Base-by-base conservation (phyloP, 2,888 invertebrate genomes). In the Troglohyphantes excavatus region DNA sequence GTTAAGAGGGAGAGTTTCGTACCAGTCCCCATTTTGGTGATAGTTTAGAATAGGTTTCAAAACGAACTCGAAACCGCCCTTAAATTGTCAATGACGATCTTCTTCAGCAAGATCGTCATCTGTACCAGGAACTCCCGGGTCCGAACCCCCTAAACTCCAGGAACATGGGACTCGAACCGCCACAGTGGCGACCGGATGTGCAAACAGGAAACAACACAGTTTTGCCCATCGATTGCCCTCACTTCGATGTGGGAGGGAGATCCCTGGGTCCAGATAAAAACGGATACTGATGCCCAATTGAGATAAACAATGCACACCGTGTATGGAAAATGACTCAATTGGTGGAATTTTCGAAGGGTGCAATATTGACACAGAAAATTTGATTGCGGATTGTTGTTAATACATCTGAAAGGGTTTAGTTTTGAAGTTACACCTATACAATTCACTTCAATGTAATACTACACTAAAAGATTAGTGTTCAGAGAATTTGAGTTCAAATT, bases 161-260 rank as follows among this genome's bases (percentile, higher is more conserved):
- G 72, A 63, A 72, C 27, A 13, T 17, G 46, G 26, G n/a, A 21
- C 43, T 53, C 17, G 53, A 23, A 26, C 21, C 68, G 68, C 6
- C 46, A 46, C 26, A n/a, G 23, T 13, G 53, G 46, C 72, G 72
- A 23, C 72, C 23, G 72, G 72, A 72, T 46, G 46, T n/a, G 23
- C 46, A 72, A 72, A 72, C 72, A 72, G 72, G 72, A 72, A 72
- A 72, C 26, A 72, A 26, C 72, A 46, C 17, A 23, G n/a, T 17
- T 21, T 26, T 2, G 26, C 17, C 26, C 2, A 72, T 72, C 72
- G 39, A 70, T 39, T 9, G 29, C 13, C 6, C n/a, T 17, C 59
- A 17, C 6, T 19, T 59, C 6, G 59, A 6, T 59, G 59, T 17
- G 21, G 21, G 59, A 21, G 59, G 59, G n/a, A 59, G 59, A 59